Evolutionary conservation across 2,888 invertebrate genomes (phyloP).

Genomic region (Hemicrepidius hirtus): DNA sequence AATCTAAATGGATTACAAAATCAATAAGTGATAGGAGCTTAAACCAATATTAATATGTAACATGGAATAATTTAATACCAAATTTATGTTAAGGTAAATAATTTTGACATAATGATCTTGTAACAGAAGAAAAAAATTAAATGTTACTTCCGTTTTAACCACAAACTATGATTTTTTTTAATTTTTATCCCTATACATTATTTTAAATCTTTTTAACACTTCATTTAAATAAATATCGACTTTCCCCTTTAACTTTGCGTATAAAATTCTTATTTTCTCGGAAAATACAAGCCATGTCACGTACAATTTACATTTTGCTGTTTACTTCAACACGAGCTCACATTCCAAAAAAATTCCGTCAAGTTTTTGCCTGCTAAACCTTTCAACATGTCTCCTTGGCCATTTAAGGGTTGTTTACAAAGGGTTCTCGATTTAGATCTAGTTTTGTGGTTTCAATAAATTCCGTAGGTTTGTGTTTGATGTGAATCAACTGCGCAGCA

Average conservation of each 20-base stretch:
- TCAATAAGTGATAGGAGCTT: slow-evolving; percentile 7
- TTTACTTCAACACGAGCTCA: no score
- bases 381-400: not conserved
- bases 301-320: no score
- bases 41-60: not conserved
- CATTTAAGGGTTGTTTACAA: slow-evolving; percentile 21
- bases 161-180: no score
- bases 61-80: slow-evolving; percentile 1
- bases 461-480: slow-evolving; percentile 27
- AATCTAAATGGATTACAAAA: slow-evolving; percentile 6
- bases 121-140: no score
- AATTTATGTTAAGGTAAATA: not conserved
- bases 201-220: no score
- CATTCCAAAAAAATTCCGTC: no score
- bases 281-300: no score
- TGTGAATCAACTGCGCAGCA: slow-evolving; percentile 30
- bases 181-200: no score
- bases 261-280: no score
- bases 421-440: slow-evolving; percentile 2
- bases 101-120: not conserved
- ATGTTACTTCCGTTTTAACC: no score
- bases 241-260: no score
- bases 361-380: not conserved
- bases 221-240: no score
- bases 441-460: slow-evolving; percentile 1